Base-by-base conservation (phyloP, 1,140 invertebrate species). In the Drosophila pseudoobscura region DNA sequence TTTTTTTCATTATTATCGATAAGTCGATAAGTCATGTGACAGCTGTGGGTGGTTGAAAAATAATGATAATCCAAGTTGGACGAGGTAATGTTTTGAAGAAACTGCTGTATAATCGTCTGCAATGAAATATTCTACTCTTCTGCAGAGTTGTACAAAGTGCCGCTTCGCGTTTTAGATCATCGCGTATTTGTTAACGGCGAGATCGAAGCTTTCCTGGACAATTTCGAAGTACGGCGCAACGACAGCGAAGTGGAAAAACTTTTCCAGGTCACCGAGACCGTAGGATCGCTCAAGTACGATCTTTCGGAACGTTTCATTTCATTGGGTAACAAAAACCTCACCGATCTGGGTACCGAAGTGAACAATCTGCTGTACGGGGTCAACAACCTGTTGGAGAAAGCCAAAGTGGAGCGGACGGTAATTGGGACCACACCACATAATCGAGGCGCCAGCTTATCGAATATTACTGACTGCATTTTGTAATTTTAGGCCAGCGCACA, bases 141-240 rank as follows among this genome's bases (percentile, higher is more conserved):
- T 46, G 11, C 49, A 97, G 96, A 96, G 93, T 94, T 95, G 79
- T 94, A 95, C 61, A 95, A 96, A 92, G 94, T 97, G 92, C 96
- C 96, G 94, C 94, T 93, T 73, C 93, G 96, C 91, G 92, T 97
- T 63, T 96, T 97, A 93, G 96, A 97, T 91, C 96, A 97, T 89
- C 94, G 95, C 60, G 95, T 96, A 20, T 96, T 97, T 92, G 90
- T 97, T 49, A 95, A 94, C 92, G 96, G 96, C 58, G 97, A 97
- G 94, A 95, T 97, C 65, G 95, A 95, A 76, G 95, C 94, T 92
- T 96, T 96, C 92, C 88, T 97, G 6, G 94, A 94, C 75, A 96
- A 97, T 92, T 97, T 97, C 92, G 96, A 97, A 93, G 96, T 96
- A 49, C 78, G 94, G 88, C 92, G 96, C 75, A 93, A 93, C 44